phyloP scores from a whole-genome alignment of 2,888 invertebrate genomes.

The Nomada goodeniana region DNA sequence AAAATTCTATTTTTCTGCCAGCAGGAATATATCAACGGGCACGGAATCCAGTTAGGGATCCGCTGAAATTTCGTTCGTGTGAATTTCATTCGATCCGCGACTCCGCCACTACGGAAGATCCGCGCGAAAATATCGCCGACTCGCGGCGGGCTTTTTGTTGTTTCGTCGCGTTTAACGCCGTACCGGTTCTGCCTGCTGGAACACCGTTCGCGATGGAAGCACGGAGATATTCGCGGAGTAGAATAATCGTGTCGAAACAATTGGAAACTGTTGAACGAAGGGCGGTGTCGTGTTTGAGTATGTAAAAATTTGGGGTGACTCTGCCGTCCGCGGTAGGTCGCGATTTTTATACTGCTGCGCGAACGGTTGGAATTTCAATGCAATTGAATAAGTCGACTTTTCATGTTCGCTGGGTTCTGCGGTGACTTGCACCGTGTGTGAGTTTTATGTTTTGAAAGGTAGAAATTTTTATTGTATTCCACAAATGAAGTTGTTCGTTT shows the following conservation, averaged over 20 bases:
- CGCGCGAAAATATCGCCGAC: neutral
- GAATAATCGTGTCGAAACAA: neutral
- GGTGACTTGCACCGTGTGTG: too few relatives aligned
- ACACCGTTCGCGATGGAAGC: neutral
- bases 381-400: neutral
- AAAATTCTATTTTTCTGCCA: conserved; percentile 46
- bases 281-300: neutral
- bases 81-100: conserved; percentile 29
- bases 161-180: neutral
- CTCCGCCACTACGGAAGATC: neutral
- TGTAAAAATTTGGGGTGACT: neutral
- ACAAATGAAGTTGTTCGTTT: too few relatives aligned
- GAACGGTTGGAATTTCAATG: neutral
- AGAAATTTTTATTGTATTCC: too few relatives aligned
- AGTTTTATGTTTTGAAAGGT: too few relatives aligned
- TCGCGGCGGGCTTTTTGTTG: neutral
- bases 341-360: neutral
- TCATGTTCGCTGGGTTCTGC: too few relatives aligned
- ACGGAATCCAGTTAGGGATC: conserved; percentile 34
- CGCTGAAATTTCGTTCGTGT: conserved; percentile 28
- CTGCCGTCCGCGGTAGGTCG: neutral
- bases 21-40: conserved; percentile 44
- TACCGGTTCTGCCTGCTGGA: neutral
- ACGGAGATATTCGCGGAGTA: neutral
- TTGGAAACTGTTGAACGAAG: neutral